Base-by-base conservation (phyloP, 2,113 vertebrate species). In the Neopipo cinnamomea region DNA sequence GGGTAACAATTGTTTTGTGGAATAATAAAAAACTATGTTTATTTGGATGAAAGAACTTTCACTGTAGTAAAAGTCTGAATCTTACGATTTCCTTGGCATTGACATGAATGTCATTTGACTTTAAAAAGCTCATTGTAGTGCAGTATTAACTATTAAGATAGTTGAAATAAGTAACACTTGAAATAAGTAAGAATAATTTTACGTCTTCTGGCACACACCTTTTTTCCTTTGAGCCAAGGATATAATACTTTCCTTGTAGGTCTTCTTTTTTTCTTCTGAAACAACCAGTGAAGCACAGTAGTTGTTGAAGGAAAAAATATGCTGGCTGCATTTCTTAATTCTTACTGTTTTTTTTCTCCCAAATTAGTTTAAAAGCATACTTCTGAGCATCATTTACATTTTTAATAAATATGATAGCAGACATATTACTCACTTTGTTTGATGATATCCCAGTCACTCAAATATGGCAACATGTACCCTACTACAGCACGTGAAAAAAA, bases 351-450 rank as follows among this genome's bases (percentile, higher is more conserved):
- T 97, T 56, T 5, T 56, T 87, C 88, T 91, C 67, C 52, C 66
- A 95, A 96, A 94, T 91, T 65, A 95, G 75, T 97, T 95, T 92
- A 94, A 93, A 59, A 93, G 27, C 67, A 86, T 91, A 75, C 39
- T 96, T 97, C 47, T 67, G 62, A 94, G 56, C 37, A 65, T 47
- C 44, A 94, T 95, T 97, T 93, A 85, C 37, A 86, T 94, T 93
- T 92, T 95, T 83, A 95, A 96, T 95, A 97, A 96, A 84, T 72
- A 87, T 72, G 41, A 35, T 55, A 95, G 62, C 70, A 96, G 68
- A 85, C 20, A 31, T 85, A 86, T 79, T 91, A 78, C 65, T 96
- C 95, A 66, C 41, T 88, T 90, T 89, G 17, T 35, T 82, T 95
- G 56, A 77, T 80, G 55, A 75, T 89, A 89, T 88, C 62, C 62